Evolutionary conservation across 92 coral and sea anemone species (phyloP).

Genomic region (Phenganax stokvisi): DNA sequence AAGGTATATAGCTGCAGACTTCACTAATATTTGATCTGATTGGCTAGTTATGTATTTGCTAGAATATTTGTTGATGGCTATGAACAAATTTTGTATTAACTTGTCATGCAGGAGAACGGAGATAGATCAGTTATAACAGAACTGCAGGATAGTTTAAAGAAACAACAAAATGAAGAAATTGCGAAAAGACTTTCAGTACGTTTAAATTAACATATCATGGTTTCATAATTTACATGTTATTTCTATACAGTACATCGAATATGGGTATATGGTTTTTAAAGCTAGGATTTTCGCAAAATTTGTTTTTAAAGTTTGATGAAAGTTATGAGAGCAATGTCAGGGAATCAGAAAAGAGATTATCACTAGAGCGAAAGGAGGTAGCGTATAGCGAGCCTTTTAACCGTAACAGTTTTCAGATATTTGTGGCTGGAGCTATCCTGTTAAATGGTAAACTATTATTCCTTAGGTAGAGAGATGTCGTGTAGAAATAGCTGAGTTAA

Average conservation of each 20-base stretch:
- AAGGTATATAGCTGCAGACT: slow-evolving; percentile 61
- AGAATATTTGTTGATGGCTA: background rate
- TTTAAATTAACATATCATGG: background rate
- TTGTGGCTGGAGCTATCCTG: background rate
- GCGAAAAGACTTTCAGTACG: slow-evolving; percentile 17
- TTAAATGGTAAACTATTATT: background rate
- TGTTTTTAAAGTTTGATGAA: no score
- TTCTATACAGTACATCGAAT: no score
- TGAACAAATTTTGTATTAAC: background rate
- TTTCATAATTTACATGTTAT: no score
- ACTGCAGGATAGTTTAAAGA: slow-evolving; percentile 25
- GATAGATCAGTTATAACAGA: slow-evolving; percentile 27
- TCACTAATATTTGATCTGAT: background rate
- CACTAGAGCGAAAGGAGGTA: slow-evolving; percentile 29
- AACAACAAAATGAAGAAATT: slow-evolving; percentile 4
- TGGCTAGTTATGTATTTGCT: background rate
- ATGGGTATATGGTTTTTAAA: no score
- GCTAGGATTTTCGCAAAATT: no score
- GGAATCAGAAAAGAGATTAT: slow-evolving; percentile 21
- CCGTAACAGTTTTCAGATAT: no score
- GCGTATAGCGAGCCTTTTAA: background rate
- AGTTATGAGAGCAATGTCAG: background rate
- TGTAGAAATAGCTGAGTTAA: slow-evolving; percentile 64
- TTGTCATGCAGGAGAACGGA: slow-evolving; percentile 3
- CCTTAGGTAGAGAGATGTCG: slow-evolving; percentile 60